phyloP scores from a whole-genome alignment of 2,113 vertebrate species.

The Mobula hypostoma region DNA sequence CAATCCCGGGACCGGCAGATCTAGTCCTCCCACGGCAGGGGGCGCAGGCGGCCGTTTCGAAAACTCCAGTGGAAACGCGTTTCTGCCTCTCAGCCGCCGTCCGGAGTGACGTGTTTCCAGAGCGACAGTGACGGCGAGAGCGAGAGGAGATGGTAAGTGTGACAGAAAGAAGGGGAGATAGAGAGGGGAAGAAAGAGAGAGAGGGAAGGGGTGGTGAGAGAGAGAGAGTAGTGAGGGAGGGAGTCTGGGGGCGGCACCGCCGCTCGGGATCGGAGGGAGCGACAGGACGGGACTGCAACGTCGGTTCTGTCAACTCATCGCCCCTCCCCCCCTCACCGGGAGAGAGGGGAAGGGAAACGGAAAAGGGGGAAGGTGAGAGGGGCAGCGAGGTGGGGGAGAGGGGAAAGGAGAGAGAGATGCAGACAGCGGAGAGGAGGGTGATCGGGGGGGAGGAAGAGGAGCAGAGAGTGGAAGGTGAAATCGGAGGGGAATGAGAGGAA shows the following conservation, averaged over 20 bases:
- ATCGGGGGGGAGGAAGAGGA: background rate
- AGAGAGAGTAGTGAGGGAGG: background rate
- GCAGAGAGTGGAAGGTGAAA: background rate
- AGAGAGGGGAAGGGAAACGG: too few species aligned
- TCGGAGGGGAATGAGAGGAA: too few species aligned
- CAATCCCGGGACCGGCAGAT: too few species aligned
- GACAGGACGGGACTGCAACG: background rate
- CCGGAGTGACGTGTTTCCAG: background rate
- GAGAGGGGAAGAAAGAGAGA: background rate
- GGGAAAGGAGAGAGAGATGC: background rate
- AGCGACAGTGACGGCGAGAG: background rate
- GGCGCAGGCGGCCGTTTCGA: too few species aligned
- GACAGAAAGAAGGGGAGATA: background rate
- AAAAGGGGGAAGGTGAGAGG: too few species aligned
- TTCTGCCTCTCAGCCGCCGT: background rate
- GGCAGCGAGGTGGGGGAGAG: background rate
- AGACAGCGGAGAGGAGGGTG: background rate
- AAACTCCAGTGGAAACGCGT: too few species aligned
- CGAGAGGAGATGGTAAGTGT: background rate
- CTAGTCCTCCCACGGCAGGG: too few species aligned
- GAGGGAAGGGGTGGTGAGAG: background rate
- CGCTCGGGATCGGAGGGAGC: too few species aligned
- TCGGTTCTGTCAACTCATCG: background rate
- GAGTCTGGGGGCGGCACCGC: background rate
- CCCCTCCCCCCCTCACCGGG: background rate